These are phyloP conservation scores for Heteropelma amictum DNA, from an alignment of 2,888 invertebrate species.

Conservation along the genomic window DNA sequence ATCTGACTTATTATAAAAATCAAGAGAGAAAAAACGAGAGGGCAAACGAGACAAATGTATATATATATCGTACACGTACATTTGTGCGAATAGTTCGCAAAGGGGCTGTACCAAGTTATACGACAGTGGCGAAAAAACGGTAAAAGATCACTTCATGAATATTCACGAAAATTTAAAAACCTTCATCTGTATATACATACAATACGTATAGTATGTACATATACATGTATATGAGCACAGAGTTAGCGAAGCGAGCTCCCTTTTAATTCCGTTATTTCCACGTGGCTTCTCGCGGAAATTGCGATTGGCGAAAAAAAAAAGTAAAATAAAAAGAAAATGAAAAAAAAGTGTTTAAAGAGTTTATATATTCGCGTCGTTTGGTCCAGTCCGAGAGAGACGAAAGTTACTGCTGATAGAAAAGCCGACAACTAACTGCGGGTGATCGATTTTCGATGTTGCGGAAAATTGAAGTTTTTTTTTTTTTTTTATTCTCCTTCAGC, in stretches of 20 bases:
- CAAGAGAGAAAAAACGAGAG: not conserved
- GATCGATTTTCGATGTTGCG: slow-evolving; percentile 66
- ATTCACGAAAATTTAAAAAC: slow-evolving; percentile 49
- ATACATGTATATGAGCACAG: not conserved
- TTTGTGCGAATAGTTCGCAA: not conserved
- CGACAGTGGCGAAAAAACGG: slow-evolving; percentile 37
- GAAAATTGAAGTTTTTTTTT: slow-evolving; percentile 63
- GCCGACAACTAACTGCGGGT: slow-evolving; percentile 62
- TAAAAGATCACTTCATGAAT: slow-evolving; percentile 50
- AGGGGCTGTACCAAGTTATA: slow-evolving; percentile 17
- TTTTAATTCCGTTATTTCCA: slow-evolving; percentile 57
- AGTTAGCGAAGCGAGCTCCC: slow-evolving; percentile 23
- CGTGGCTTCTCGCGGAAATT: slow-evolving; percentile 54
- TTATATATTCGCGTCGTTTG: slow-evolving; percentile 49
- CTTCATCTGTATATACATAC: slow-evolving; percentile 5
- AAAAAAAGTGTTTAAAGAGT: slow-evolving; percentile 52
- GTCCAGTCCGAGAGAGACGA: not conserved
- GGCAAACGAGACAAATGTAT: not conserved
- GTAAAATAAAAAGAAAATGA: not conserved
- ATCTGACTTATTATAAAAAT: slow-evolving; percentile 21
- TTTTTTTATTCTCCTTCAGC: slow-evolving; percentile 3
- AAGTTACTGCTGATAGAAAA: slow-evolving; percentile 4
- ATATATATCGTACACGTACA: not conserved
- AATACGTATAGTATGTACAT: not conserved
- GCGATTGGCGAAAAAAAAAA: slow-evolving; percentile 45